Conservation (phyloP, 2,797 vertebrate genomes). For the Rhinoraja longicauda region DNA sequence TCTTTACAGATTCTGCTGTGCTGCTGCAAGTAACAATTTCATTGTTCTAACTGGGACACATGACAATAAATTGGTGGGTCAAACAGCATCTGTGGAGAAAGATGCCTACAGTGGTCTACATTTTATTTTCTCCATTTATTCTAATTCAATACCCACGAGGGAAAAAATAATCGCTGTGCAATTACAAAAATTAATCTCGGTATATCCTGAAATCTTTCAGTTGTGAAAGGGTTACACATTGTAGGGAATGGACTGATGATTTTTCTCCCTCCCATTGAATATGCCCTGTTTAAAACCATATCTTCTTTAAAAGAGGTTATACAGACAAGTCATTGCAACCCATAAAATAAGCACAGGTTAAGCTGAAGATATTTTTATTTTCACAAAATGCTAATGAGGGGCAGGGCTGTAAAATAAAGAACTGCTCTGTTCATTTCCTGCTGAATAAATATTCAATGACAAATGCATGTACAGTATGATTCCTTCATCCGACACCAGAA, state of each 20-base stretch:
- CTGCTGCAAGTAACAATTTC: too few relatives aligned
- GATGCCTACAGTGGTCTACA: not conserved
- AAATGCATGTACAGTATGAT: slow-evolving; percentile 7
- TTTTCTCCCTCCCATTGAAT: not conserved
- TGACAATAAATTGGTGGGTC: too few relatives aligned
- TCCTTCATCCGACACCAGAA: slow-evolving; percentile 23
- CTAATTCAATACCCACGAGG: not conserved
- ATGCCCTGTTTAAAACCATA: not conserved
- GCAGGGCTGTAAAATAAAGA: not conserved
- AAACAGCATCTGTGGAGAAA: too few relatives aligned
- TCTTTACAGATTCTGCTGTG: too few relatives aligned
- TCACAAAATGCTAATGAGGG: not conserved
- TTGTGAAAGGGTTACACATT: not conserved
- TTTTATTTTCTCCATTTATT: not conserved
- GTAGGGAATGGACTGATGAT: not conserved
- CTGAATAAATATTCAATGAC: slow-evolving; percentile 6
- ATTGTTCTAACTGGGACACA: too few relatives aligned
- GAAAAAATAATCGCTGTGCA: not conserved
- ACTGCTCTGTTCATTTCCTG: not conserved
- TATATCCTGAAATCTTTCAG: not conserved
- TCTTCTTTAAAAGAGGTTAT: not conserved
- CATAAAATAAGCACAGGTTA: not conserved
- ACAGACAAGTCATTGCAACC: not conserved
- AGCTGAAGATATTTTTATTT: not conserved
- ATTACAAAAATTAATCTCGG: not conserved